Evolutionary conservation across 92 coral and sea anemone species (phyloP).

Genomic region (Palythoa caribaeorum): DNA sequence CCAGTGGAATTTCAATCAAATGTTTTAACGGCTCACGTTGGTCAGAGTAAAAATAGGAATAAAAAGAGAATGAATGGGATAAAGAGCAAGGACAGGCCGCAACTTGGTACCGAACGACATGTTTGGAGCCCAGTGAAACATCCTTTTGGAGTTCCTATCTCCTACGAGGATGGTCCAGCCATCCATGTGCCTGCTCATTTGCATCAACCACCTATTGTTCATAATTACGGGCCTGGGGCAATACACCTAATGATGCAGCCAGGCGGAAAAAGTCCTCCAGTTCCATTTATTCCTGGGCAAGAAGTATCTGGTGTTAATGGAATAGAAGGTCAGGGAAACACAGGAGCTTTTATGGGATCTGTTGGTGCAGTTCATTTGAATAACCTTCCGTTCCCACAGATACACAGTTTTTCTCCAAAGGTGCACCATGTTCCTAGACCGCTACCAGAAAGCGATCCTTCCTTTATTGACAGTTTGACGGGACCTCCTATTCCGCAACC

Average conservation of each 20-base stretch:
- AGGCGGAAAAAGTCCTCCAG: slow-evolving; percentile 39
- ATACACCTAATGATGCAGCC: slow-evolving; percentile 45
- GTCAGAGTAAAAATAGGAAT: not conserved
- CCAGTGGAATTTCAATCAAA: not conserved
- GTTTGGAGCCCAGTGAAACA: slow-evolving; percentile 36
- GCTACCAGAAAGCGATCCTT: not conserved
- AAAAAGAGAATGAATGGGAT: not conserved
- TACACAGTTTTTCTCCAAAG: slow-evolving; percentile 23
- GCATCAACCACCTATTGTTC: slow-evolving; percentile 46
- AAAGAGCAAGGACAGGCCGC: slow-evolving; percentile 24
- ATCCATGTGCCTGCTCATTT: not conserved
- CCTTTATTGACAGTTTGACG: slow-evolving; percentile 9
- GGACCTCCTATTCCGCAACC: slow-evolving; percentile 11
- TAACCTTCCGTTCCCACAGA: slow-evolving; percentile 12
- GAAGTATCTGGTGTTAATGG: slow-evolving; percentile 39
- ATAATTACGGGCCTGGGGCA: slow-evolving; percentile 25
- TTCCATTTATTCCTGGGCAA: slow-evolving; percentile 39
- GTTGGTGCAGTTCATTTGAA: slow-evolving; percentile 37
- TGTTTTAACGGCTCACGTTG: not conserved
- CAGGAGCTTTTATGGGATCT: slow-evolving; percentile 29
- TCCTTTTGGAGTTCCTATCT: slow-evolving; percentile 56
- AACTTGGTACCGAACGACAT: slow-evolving; percentile 60
- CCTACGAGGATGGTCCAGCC: slow-evolving; percentile 51
- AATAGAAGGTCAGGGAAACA: slow-evolving; percentile 17
- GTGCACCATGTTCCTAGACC: slow-evolving; percentile 53